phyloP scores from a whole-genome alignment of 2,797 vertebrate species.

The Lophius americanus region DNA sequence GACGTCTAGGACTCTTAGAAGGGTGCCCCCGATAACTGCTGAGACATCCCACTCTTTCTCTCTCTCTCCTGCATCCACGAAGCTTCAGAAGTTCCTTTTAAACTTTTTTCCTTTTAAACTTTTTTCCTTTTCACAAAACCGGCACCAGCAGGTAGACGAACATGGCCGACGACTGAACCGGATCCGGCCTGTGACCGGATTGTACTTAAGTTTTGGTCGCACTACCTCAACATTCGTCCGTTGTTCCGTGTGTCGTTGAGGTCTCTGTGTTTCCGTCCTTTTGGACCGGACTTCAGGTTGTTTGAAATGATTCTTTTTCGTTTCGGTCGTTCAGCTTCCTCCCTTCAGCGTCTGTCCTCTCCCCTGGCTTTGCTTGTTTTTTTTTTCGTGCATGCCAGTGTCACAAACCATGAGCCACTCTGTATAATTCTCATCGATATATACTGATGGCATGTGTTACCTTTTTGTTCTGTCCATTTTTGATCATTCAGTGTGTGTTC shows the following conservation, averaged over 20 bases:
- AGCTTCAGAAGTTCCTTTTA: slow-evolving; percentile 23
- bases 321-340: slow-evolving; percentile 43
- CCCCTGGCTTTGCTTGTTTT: slow-evolving; percentile 77
- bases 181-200: background rate
- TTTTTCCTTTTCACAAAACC: no score
- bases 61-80: background rate
- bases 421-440: slow-evolving; percentile 54
- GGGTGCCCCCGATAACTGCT: slow-evolving; percentile 38
- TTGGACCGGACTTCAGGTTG: slow-evolving; percentile 23
- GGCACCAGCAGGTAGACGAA: no score
- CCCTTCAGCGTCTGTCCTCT: slow-evolving; percentile 48
- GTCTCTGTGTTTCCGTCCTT: slow-evolving; percentile 7
- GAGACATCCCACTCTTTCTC: background rate
- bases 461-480: slow-evolving; percentile 9
- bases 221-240: slow-evolving; percentile 34
- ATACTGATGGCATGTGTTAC: slow-evolving; percentile 38
- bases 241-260: slow-evolving; percentile 14
- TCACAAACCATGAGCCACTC: slow-evolving; percentile 32
- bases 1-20: slow-evolving; percentile 31
- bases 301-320: slow-evolving; percentile 41
- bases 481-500: slow-evolving; percentile 63
- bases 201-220: background rate
- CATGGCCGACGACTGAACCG: no score
- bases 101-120: no score
- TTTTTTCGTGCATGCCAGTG: slow-evolving; percentile 68